phyloP scores from a whole-genome alignment of 2,113 vertebrate genomes.

The Istiophorus platypterus region DNA sequence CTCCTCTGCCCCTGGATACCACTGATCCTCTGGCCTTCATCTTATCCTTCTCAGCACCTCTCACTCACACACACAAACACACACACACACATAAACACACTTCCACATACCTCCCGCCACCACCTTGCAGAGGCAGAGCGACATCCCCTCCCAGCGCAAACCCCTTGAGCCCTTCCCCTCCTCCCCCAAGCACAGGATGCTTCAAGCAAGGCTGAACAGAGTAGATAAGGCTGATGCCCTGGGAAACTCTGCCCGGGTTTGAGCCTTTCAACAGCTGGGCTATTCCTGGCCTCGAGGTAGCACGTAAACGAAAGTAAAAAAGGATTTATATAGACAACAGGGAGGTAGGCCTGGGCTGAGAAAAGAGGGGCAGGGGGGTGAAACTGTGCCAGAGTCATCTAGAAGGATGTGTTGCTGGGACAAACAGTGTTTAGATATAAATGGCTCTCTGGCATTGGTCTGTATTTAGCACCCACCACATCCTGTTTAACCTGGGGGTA shows the following conservation, averaged over 20 bases:
- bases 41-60: slow-evolving; percentile 67
- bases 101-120: slow-evolving; percentile 82
- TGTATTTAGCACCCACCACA: slow-evolving; percentile 77
- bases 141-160: slow-evolving; percentile 83
- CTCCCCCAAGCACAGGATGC: slow-evolving; percentile 84
- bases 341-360: slow-evolving; percentile 59
- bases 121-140: slow-evolving; percentile 83
- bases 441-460: slow-evolving; percentile 78
- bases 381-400: slow-evolving; percentile 78
- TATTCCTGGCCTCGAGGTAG: slow-evolving; percentile 83
- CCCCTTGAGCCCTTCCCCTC: slow-evolving; percentile 58
- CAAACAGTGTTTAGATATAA: slow-evolving; percentile 84
- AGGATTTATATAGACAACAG: slow-evolving; percentile 77
- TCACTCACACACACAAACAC: slow-evolving; percentile 79
- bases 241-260: slow-evolving; percentile 84
- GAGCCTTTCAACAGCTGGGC: slow-evolving; percentile 81
- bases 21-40: slow-evolving; percentile 61
- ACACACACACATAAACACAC: slow-evolving; percentile 83
- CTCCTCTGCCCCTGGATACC: slow-evolving; percentile 71
- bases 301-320: slow-evolving; percentile 82
- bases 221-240: slow-evolving; percentile 87
- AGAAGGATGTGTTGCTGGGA: slow-evolving; percentile 80
- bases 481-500: slow-evolving; percentile 81
- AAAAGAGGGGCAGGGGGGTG: slow-evolving; percentile 47
- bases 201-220: slow-evolving; percentile 78